These are phyloP conservation scores for Zaprionus bogoriensis DNA, from an alignment of 2,888 invertebrate genomes.

Conservation along the genomic window DNA sequence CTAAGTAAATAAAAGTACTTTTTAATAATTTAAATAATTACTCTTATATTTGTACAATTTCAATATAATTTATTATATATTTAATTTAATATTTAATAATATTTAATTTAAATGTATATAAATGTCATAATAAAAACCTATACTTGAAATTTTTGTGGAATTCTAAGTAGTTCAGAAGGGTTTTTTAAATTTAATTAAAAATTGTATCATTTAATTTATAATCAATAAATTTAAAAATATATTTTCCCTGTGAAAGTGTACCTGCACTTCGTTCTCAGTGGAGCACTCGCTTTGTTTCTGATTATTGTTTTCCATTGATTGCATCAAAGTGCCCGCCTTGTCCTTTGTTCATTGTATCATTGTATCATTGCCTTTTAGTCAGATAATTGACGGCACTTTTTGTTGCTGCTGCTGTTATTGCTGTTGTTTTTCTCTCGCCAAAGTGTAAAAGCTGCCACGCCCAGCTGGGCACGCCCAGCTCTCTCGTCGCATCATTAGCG, in stretches of 20 bases:
- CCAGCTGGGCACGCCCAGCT: slow-evolving; percentile 10
- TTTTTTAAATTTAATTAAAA: too few relatives aligned
- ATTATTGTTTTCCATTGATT: slow-evolving; percentile 52
- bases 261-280: slow-evolving; percentile 2
- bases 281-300: neutral
- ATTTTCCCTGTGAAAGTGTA: slow-evolving; percentile 7
- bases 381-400: slow-evolving; percentile 37
- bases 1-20: too few relatives aligned
- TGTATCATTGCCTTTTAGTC: slow-evolving; percentile 28
- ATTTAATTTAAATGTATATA: neutral
- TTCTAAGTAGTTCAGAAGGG: too few relatives aligned
- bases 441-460: slow-evolving; percentile 21
- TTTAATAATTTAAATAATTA: too few relatives aligned
- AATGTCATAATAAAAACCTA: too few relatives aligned
- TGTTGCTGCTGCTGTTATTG: too few relatives aligned
- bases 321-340: slow-evolving; percentile 38
- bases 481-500: slow-evolving; percentile 67
- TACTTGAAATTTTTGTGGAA: too few relatives aligned
- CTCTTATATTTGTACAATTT: too few relatives aligned
- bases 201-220: neutral
- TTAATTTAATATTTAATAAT: neutral
- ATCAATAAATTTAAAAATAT: neutral
- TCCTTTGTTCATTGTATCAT: slow-evolving; percentile 36
- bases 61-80: neutral
- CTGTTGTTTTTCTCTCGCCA: slow-evolving; percentile 1